Base-by-base conservation (phyloP, 2,113 vertebrate genomes). In the Rhinoderma darwinii region DNA sequence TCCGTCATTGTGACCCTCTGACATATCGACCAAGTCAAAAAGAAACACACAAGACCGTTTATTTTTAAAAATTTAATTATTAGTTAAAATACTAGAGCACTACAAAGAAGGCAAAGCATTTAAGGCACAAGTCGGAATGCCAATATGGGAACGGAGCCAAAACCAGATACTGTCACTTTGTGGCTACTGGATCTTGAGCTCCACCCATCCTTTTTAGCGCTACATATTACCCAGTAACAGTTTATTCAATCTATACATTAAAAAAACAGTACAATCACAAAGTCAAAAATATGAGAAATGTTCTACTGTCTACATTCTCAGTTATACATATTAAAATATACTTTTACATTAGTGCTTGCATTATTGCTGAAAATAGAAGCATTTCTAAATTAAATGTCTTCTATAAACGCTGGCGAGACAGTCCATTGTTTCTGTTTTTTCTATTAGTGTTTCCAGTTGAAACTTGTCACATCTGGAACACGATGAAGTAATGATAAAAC, bases 81-180 rank as follows among this genome's bases (percentile, higher is more conserved):
- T 73, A 75, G 79, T 87, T 82, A 82, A 82, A 87, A 87, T 82
- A 74, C 77, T 86, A 82, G 37, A 87, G 51, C 77, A 81, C 77
- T 86, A 86, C 66, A 86, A 79, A 59, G 79, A 87, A 75, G 79
- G 86, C 78, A 82, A 82, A 87, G 79, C 51, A 75, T 82, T 82
- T 87, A 87, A 87, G 86, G 86, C 86, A 87, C 86, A 87, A 82
- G 51, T 87, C 86, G 86, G 86, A 87, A 87, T 87, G 86, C 86
- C 86, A 87, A 87, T 75, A 87, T 87, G 86, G 86, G 54, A 82
- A 87, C 35, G 61, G n/a, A 82, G 9, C 68, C 79, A 39, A 25
- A 47, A 43, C 86, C 54, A 61, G 70, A 37, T 74, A 18, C 1
- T 25, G 30, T 37, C 61, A 70, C 75, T 51, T 32, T 56, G 63